Conservation (phyloP, 1,140 invertebrate genomes). For the Eupeodes corollae region DNA sequence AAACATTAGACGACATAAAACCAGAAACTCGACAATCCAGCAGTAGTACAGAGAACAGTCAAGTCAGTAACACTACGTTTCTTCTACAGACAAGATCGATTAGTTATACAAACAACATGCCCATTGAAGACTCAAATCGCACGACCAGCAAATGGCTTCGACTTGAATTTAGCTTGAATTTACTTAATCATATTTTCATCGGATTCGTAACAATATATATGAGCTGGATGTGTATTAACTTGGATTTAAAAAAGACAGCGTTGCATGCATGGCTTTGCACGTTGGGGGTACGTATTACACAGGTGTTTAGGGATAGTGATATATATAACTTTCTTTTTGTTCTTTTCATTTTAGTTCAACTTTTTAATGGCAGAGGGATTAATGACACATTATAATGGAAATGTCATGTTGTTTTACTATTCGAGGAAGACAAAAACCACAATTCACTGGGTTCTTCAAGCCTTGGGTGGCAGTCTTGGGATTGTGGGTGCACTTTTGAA, state of each 20-base stretch:
- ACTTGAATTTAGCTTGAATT: conserved; percentile 14
- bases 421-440: conserved; percentile 26
- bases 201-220: conserved; percentile 33
- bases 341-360: conserved; percentile 16
- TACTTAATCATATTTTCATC: conserved; percentile 32
- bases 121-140: no score
- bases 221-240: conserved; percentile 22
- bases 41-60: no score
- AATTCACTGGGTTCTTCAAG: conserved; percentile 30
- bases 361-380: conserved; percentile 33
- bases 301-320: conserved; percentile 2
- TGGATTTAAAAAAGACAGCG: conserved; percentile 14
- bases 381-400: conserved; percentile 28
- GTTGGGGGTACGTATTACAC: conserved; percentile 22
- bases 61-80: no score
- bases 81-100: no score
- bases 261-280: conserved; percentile 31
- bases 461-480: conserved; percentile 24
- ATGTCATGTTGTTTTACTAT: conserved; percentile 23
- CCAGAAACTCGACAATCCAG: no score
- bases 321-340: not conserved
- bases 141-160: no score
- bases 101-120: no score
- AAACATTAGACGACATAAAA: no score
- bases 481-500: conserved; percentile 25